Base-by-base conservation (phyloP, 2,113 vertebrate genomes). In the Sterna hirundo region DNA sequence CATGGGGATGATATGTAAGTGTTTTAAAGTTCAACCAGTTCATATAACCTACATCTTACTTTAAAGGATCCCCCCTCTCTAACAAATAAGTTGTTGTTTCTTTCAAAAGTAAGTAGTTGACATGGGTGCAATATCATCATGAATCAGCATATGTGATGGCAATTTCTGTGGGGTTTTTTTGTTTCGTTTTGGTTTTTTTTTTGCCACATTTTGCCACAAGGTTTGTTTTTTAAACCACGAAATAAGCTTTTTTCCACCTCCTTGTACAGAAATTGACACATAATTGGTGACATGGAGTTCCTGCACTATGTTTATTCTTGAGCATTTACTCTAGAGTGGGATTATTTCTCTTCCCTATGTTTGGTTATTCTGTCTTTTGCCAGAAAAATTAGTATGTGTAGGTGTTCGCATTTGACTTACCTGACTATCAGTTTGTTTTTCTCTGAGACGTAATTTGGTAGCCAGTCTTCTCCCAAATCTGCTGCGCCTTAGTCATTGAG, bases 1-100 rank as follows among this genome's bases (percentile, higher is more conserved):
- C 97, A 92, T 79, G 98, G 98, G 30, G 99, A 99, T 90, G 99
- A 99, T 82, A 96, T 98, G 99, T 99, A 97, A 98, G 97, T 95
- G 15, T 4, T 22, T 60, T 62, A n/a, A 64, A 83, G 10, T 46
- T 62, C 13, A 3, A 42, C 90, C 34, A 62, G 20, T 72, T 83
- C 47, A 4, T 44, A 22, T 29, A 83, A 32, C 23, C 18, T 30
- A 7, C 13, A 15, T 70, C 9, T 47, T 80, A 13, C 5, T 90
- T 64, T 22, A 61, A 52, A 57, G 47, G 29, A 29, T 84, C 69
- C 13, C 7, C 5, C 6, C 10, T 40, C 9, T 49, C 32, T 86
- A 21, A 12, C 11, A 55, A 64, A 10, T 42, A 38, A 57, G 12
- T n/a, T 52, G 5, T 13, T 52, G 20, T 40, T 86, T 52, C 42